phyloP scores from a whole-genome alignment of 2,888 invertebrate species.

The Halictus ligatus region DNA sequence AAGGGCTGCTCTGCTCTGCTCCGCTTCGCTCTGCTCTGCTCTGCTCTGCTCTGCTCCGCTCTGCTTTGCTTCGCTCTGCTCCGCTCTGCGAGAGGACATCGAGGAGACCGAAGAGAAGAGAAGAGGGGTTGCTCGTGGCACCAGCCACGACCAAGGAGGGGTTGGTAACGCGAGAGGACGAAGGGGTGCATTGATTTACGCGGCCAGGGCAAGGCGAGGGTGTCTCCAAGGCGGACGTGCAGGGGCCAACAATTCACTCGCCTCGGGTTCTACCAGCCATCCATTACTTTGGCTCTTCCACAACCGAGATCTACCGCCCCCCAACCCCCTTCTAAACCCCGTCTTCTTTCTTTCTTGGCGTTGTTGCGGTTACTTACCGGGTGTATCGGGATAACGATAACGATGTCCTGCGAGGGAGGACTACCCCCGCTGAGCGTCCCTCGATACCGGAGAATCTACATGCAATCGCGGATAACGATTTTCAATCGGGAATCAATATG shows the following conservation, averaged over 20 bases:
- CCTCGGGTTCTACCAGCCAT: conserved; percentile 81
- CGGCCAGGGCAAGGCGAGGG: conserved; percentile 78
- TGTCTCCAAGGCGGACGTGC: conserved; percentile 81
- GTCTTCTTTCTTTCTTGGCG: conserved; percentile 67
- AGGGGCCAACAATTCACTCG: conserved; percentile 84
- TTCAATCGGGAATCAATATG: neutral
- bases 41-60: conserved; percentile 31
- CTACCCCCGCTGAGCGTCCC: neutral
- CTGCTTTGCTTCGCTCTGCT: conserved; percentile 5
- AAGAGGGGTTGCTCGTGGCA: conserved; percentile 53
- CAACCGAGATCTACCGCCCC: conserved; percentile 42
- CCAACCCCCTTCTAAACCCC: neutral
- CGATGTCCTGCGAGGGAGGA: neutral
- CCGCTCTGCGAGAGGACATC: conserved; percentile 52
- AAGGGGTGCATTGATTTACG: conserved; percentile 83
- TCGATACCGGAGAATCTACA: too few relatives aligned
- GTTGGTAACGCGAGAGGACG: conserved; percentile 65
- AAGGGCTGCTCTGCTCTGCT: conserved; percentile 51
- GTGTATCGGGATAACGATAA: conserved; percentile 70
- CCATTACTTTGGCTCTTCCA: conserved; percentile 78
- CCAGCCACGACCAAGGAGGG: conserved; percentile 47
- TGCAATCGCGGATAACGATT: neutral
- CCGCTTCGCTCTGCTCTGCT: conserved; percentile 29
- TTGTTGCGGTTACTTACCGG: conserved; percentile 82
- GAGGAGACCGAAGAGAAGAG: conserved; percentile 53